These are phyloP conservation scores for Pleuronectes platessa DNA, from an alignment of 2,113 vertebrate genomes.

Conservation along the genomic window DNA sequence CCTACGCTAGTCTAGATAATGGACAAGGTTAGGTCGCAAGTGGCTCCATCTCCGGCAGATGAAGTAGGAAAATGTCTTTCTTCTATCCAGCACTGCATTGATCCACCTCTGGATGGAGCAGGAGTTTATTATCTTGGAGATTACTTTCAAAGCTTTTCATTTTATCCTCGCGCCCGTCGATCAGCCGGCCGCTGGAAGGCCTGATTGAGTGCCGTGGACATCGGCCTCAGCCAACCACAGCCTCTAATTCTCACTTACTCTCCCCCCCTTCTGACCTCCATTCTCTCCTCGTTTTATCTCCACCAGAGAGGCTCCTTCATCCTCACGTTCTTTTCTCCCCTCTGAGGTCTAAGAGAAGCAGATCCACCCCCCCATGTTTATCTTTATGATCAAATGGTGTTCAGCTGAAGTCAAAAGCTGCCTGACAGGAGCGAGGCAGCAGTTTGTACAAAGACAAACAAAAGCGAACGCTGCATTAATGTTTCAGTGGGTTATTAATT, in stretches of 20 bases:
- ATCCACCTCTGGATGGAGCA: constrained; percentile 63
- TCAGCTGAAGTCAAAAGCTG: constrained; percentile 5
- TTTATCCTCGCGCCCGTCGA: constrained; percentile 56
- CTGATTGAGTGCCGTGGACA: constrained; percentile 62
- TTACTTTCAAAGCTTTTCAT: constrained; percentile 74
- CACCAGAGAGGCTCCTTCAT: not conserved
- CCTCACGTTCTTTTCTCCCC: not conserved
- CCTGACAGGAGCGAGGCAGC: not conserved
- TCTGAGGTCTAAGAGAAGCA: not conserved
- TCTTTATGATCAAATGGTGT: constrained; percentile 24
- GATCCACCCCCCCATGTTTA: constrained; percentile 1
- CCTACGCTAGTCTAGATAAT: constrained; percentile 45
- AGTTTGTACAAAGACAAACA: constrained; percentile 20
- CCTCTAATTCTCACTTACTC: constrained; percentile 27
- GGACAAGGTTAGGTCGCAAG: constrained; percentile 54
- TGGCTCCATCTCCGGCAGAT: constrained; percentile 42
- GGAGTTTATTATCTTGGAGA: constrained; percentile 77
- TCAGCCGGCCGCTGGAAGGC: constrained; percentile 35
- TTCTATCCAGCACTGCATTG: constrained; percentile 61
- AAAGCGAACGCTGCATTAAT: constrained; percentile 16
- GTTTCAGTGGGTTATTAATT: constrained; percentile 26
- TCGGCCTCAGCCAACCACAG: constrained; percentile 34
- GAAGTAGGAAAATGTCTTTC: constrained; percentile 61
- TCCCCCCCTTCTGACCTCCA: constrained; percentile 43
- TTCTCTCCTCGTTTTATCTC: constrained; percentile 33